Evolutionary conservation across 2,888 invertebrate species (phyloP), one percentile per base, ranked within the genome.

Genomic region (Chaetogeoica ovagalla): DNA sequence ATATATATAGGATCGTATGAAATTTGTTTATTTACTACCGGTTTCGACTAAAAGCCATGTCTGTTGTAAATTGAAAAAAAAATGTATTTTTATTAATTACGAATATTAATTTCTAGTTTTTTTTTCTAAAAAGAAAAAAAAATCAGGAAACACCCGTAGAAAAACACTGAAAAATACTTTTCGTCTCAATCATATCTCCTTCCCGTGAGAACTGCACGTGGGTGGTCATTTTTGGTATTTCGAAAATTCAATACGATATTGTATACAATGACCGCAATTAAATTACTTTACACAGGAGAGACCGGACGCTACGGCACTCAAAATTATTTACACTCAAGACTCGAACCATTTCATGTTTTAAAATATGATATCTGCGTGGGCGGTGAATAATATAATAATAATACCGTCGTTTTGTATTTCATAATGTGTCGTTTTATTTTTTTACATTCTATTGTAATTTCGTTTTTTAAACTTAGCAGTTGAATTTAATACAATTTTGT

Each of bases 261-360:
- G 52, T 30, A 11, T 48, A 52, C 7, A 5, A n/a, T n/a, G n/a
- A n/a, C n/a, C n/a, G n/a, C 7, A 57, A 71, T 43, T 71, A 48
- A 62, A 62, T 48, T 62, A 62, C 21, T 48, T 19, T n/a, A 48
- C 6, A 21, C 9, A n/a, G n/a, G n/a, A 4, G 5, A 7, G 5
- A 39, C 48, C 57, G 55, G 69, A 55, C n/a, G 30, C 30, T 11
- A 55, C 13, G 19, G 37, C n/a, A 55, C 19, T 57, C n/a, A 11
- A 23, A 57, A 57, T 57, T 57, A 37, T 70, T 70, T n/a, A 11
- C n/a, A 70, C n/a, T 70, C 23, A n/a, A n/a, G n/a, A n/a, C n/a
- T n/a, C n/a, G 48, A 62, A 62, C 48, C 23, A 23, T 48, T 19
- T 62, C 48, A 3, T 3, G 43, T 62, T 48, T 62, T 43, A 19